Evolutionary conservation across 2,888 invertebrate genomes (phyloP), one percentile per base, ranked within the genome.

Genomic region (Lepidocyrtinus sp.): DNA sequence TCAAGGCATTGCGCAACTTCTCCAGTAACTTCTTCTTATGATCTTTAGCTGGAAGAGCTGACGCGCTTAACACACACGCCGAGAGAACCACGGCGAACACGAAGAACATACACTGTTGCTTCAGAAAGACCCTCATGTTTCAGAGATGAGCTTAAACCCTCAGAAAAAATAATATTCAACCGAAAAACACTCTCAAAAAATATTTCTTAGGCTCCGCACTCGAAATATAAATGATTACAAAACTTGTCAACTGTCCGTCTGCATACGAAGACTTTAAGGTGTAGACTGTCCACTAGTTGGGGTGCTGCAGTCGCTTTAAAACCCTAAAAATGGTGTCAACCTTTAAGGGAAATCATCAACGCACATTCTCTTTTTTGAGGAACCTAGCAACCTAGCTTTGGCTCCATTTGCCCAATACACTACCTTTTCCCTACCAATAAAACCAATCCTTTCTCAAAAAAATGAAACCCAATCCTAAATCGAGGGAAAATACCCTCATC

Each of bases 21-120:
- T 77, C 84, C 74, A 75, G 26, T 27, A 81, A 15, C 59, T 84
- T 82, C 62, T 82, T 84, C 76, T 82, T 82, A 15, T 79, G 68
- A 19, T 82, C 79, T 59, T 82, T 82, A 0, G 75, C 75, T 9
- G 81, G 76, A 19, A 73, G 76, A 1, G 80, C 74, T 1, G 77
- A 72, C 3, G 67, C 69, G 72, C 78, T 78, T 22, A 78, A 55
- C n/a, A 62, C 62, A 67, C 50, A 73, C 15, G 72, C 67, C n/a
- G 78, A 63, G 17, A 78, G 62, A 55, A 78, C 55, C 55, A 78
- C 45, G 17, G 27, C 68, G 24, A 78, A 62, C 55, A 67, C 67
- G 17, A 73, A 46, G 0, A 78, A 55, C 1, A 78, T 36, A 63
- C 68, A 78, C 68, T 78, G 73, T 0, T 61, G 63, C 17, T 73